A percentile compares a stretch with the other conserved stretches of the same genome.
phyloP scores from a whole-genome alignment of 1,140 invertebrate species.

The Conus ventricosus region DNA sequence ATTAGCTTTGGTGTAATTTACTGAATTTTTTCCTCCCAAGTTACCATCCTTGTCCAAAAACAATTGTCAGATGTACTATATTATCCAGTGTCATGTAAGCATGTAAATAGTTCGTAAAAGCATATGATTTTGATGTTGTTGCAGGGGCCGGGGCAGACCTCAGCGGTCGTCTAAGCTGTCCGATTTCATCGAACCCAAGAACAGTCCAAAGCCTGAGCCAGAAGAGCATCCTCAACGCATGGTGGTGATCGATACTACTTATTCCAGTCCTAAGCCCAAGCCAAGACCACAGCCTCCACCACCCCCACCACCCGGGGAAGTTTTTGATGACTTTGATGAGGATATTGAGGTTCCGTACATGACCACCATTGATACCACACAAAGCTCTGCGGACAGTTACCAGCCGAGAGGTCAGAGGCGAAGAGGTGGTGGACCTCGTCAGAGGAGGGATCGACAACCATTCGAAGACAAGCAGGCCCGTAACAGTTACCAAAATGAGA shows the following conservation, averaged over 20 bases:
- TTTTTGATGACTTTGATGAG: conserved; percentile 32
- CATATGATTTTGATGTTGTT: neutral
- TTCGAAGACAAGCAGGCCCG: neutral
- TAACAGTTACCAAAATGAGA: neutral
- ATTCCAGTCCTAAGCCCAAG: neutral
- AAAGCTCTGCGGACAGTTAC: conserved; percentile 30
- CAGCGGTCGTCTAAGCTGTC: conserved; percentile 37
- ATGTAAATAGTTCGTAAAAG: too few relatives aligned
- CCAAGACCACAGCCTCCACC: neutral
- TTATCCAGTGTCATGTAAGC: too few relatives aligned
- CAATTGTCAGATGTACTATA: too few relatives aligned
- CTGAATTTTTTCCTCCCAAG: too few relatives aligned
- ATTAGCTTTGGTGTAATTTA: too few relatives aligned
- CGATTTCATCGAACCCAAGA: conserved; percentile 44
- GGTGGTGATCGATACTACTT: conserved; percentile 45
- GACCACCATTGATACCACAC: conserved; percentile 34
- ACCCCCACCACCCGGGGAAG: neutral
- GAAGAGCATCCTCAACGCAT: conserved; percentile 23
- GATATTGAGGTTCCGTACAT: conserved; percentile 34
- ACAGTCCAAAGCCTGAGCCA: neutral
- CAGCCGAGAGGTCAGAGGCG: neutral
- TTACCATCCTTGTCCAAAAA: too few relatives aligned
- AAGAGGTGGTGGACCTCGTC: conserved; percentile 1
- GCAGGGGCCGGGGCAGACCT: conserved; percentile 42
- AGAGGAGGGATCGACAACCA: neutral